Evolutionary conservation across 2,797 vertebrate species (phyloP).

Genomic region (Rhinophrynus dorsalis): DNA sequence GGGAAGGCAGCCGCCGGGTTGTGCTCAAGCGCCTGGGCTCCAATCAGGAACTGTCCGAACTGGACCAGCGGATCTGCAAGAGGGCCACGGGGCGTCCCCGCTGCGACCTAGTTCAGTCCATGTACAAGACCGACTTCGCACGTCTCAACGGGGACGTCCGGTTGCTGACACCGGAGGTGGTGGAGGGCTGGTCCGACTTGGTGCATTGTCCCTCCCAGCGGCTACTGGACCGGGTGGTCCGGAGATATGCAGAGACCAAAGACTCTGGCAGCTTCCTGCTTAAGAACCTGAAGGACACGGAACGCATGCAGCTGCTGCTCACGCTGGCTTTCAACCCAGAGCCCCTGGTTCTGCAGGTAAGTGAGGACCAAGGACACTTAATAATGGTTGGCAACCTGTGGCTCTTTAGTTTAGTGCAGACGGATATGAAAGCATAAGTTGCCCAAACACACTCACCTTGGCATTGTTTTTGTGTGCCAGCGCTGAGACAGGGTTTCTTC

Average conservation of each 20-base stretch:
- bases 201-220: slow-evolving; percentile 98
- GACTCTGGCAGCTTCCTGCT: slow-evolving; percentile 97
- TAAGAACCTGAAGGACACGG: slow-evolving; percentile 96
- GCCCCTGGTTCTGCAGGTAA: slow-evolving; percentile 89
- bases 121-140: slow-evolving; percentile 95
- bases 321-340: slow-evolving; percentile 93
- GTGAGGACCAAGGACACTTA: too few relatives aligned
- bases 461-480: too few relatives aligned
- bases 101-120: slow-evolving; percentile 93
- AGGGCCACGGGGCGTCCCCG: slow-evolving; percentile 90
- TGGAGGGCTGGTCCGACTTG: slow-evolving; percentile 97
- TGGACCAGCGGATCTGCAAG: slow-evolving; percentile 97
- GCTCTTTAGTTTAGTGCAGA: too few relatives aligned
- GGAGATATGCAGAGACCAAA: slow-evolving; percentile 96
- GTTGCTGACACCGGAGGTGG: slow-evolving; percentile 93
- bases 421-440: too few relatives aligned
- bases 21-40: slow-evolving; percentile 95
- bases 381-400: too few relatives aligned
- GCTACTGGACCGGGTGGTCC: slow-evolving; percentile 92
- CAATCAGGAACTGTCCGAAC: slow-evolving; percentile 91
- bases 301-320: slow-evolving; percentile 96
- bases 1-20: slow-evolving; percentile 90
- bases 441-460: too few relatives aligned
- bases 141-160: slow-evolving; percentile 94
- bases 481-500: too few relatives aligned